Base-by-base conservation (phyloP, 92 coral and sea anemone species). In the Phenganax marumi region DNA sequence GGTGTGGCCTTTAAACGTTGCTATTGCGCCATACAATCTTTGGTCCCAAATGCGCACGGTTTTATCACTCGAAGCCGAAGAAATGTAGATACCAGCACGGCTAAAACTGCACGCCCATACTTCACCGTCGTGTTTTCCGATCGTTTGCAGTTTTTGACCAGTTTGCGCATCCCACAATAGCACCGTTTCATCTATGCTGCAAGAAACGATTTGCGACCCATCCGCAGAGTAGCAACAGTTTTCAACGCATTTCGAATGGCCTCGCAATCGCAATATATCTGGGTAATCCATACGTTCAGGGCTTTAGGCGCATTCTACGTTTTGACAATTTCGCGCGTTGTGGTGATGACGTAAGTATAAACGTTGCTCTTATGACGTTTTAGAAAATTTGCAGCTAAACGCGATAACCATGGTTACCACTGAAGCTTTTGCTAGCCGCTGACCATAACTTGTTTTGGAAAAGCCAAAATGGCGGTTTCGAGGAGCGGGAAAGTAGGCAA, bases 11-110 rank as follows among this genome's bases (percentile, higher is more conserved):
- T 52, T 68, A 73, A 85, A 79, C 12, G 68, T 77, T 17, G 75
- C 75, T 16, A 86, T 70, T 33, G 79, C 88, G 7, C 80, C 68
- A 10, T 61, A 80, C 9, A 75, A 72, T 11, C 70, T 73, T 12
- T 86, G 72, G 46, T 85, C 57, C 94, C 94, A 91, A 13, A 91
- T 87, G n/a, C 94, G 90, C n/a, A 91, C 94, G 16, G 90, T 91
- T 84, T 86, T 88, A 76, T 91, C 94, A 73, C 90, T 84, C 8
- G 94, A 91, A 68, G 91, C 89, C 1, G 91, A 88, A 60, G 91
- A 91, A 51, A 89, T 8, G 6, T 76, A 76, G 17, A 76, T 76
- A 14, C 87, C 81, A 26, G 84, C 80, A 3, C 61, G 50, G 56
- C 82, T 91, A 48, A 84, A 91, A 56, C 88, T 90, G 60, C 88